Evolutionary conservation across 2,797 vertebrate genomes (phyloP).

Genomic region (Prionace glauca): DNA sequence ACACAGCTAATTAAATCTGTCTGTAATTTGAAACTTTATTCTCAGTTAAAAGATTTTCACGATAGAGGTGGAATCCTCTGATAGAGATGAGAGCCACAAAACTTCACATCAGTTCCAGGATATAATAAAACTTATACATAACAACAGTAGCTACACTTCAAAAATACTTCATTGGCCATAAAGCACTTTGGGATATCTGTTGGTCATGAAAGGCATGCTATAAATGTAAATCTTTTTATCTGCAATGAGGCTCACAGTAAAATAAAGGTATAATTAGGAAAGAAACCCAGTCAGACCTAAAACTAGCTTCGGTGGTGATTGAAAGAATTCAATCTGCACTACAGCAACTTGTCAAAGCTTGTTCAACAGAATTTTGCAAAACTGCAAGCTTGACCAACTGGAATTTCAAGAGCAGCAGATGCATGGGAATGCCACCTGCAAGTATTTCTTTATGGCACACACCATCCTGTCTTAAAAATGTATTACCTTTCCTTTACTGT

Average conservation of each 20-base stretch:
- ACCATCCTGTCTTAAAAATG: background rate
- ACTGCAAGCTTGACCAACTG: background rate
- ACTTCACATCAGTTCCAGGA: background rate
- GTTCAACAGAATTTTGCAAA: background rate
- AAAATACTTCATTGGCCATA: background rate
- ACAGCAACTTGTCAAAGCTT: background rate
- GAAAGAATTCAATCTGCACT: background rate
- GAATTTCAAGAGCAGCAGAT: background rate
- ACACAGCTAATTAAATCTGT: background rate
- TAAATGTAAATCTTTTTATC: background rate
- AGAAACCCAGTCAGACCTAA: background rate
- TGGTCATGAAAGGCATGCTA: background rate
- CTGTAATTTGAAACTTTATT: background rate
- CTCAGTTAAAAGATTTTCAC: background rate
- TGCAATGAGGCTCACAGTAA: background rate
- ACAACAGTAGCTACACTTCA: background rate
- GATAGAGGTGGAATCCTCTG: background rate
- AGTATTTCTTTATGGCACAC: background rate
- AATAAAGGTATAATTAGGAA: background rate
- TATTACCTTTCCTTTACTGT: background rate
- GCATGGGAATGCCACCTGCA: background rate
- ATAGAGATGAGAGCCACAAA: background rate
- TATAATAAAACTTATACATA: background rate
- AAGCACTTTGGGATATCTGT: background rate
- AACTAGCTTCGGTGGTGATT: background rate